A percentile compares a stretch with the other conserved stretches of the same genome.
These are phyloP conservation scores for Latrodectus elegans DNA, from an alignment of 2,888 invertebrate species.

Conservation along the genomic window DNA sequence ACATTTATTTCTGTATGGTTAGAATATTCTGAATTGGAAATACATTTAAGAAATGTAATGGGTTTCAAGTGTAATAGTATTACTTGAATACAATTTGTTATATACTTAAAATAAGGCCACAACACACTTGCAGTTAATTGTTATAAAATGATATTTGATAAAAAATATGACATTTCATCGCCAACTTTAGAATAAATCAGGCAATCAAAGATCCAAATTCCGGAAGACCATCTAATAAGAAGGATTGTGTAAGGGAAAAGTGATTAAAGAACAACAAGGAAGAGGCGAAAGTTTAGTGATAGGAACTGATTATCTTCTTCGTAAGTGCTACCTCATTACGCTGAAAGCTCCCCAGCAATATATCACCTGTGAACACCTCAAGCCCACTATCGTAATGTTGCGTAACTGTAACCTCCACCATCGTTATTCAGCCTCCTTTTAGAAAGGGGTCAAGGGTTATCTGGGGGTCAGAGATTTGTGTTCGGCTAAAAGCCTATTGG, in stretches of 20 bases:
- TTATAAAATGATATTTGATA: neutral
- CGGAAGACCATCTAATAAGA: neutral
- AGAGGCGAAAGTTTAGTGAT: conserved; percentile 47
- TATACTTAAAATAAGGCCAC: too few species aligned
- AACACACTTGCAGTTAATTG: neutral
- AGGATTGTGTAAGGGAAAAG: conserved; percentile 10
- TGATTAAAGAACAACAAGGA: conserved; percentile 59
- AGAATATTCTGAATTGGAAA: too few species aligned
- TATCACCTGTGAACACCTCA: conserved; percentile 56
- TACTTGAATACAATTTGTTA: too few species aligned
- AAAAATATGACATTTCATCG: neutral
- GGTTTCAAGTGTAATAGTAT: too few species aligned
- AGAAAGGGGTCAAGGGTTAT: conserved; percentile 58
- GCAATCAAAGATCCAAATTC: neutral
- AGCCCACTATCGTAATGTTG: neutral
- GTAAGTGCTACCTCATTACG: conserved; percentile 50
- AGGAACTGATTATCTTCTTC: conserved; percentile 47
- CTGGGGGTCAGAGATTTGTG: conserved; percentile 53
- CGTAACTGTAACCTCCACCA: neutral
- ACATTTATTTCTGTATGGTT: too few species aligned
- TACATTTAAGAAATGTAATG: too few species aligned
- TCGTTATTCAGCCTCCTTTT: neutral
- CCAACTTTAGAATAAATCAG: neutral
- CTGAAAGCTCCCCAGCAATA: conserved; percentile 31
- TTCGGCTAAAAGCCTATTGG: conserved; percentile 65